Conservation (phyloP, 2,797 vertebrate species). For the Cichlasoma orientale region DNA sequence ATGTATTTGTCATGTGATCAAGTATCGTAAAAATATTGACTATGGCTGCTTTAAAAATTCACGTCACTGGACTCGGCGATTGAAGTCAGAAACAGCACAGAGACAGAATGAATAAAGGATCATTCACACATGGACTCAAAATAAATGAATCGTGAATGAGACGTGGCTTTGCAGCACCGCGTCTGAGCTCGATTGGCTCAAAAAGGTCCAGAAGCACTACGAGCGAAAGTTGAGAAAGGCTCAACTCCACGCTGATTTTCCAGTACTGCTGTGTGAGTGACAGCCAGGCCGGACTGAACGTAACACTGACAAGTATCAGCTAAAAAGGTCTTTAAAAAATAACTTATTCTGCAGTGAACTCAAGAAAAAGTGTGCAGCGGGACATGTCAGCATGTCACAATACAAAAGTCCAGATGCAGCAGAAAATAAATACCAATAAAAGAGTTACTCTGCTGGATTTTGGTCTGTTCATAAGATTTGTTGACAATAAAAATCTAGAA, state of each 20-base stretch:
- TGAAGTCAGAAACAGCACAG: background rate
- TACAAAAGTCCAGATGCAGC: background rate
- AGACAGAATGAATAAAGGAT: background rate
- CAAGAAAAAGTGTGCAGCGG: background rate
- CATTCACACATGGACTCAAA: background rate
- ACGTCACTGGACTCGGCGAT: background rate
- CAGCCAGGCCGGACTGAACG: background rate
- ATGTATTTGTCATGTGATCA: background rate
- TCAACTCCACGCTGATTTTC: background rate
- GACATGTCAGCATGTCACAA: background rate
- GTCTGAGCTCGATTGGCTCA: background rate
- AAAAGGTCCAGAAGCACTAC: background rate
- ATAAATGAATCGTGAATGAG: background rate
- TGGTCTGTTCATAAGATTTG: slow-evolving; percentile 19
- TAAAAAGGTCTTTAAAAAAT: background rate
- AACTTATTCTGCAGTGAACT: background rate
- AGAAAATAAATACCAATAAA: background rate
- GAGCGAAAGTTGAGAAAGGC: background rate
- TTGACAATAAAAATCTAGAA: slow-evolving; percentile 2
- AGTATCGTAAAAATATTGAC: background rate
- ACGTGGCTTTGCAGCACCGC: background rate
- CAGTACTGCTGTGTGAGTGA: background rate
- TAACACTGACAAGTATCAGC: too few relatives aligned
- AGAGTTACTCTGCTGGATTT: background rate
- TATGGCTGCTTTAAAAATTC: background rate